These are phyloP conservation scores for Lasioglossum baleicum DNA, from an alignment of 1,140 invertebrate genomes.

Conservation along the genomic window DNA sequence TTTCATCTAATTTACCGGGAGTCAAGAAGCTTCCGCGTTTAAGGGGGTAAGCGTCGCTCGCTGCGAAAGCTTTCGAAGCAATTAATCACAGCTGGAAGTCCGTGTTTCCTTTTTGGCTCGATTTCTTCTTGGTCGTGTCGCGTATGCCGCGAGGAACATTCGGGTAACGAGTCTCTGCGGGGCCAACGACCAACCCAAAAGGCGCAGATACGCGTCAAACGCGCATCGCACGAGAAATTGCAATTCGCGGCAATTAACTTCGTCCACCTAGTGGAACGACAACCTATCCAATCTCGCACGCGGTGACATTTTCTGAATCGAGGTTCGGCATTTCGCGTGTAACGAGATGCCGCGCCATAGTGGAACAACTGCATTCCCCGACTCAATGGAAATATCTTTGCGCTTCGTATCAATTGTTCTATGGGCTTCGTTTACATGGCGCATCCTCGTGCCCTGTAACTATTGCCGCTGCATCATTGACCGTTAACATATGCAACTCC, in stretches of 20 bases:
- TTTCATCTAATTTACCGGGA: too few relatives aligned
- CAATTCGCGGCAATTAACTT: slow-evolving; percentile 49
- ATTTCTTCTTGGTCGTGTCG: not conserved
- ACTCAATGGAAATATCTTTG: not conserved
- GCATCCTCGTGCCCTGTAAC: not conserved
- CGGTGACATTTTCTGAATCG: slow-evolving; percentile 42
- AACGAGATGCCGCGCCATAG: not conserved
- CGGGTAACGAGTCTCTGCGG: not conserved
- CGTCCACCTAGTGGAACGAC: slow-evolving; percentile 41
- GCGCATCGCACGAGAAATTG: slow-evolving; percentile 35
- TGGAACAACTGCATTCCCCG: not conserved
- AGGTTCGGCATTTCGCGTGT: slow-evolving; percentile 19
- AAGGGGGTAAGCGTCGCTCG: too few relatives aligned
- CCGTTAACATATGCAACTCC: too few relatives aligned
- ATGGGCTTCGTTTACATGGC: not conserved
- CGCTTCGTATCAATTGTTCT: not conserved
- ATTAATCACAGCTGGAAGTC: slow-evolving; percentile 17
- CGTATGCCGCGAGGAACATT: slow-evolving; percentile 11
- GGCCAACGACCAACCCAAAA: slow-evolving; percentile 31
- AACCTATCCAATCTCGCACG: slow-evolving; percentile 37
- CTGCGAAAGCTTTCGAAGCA: not conserved
- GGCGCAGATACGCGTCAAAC: slow-evolving; percentile 22
- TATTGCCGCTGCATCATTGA: not conserved
- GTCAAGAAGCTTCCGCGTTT: not conserved
- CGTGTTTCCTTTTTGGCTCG: not conserved